A percentile compares a stretch with the other conserved stretches of the same genome.
Evolutionary conservation across 1,140 invertebrate species (phyloP).

Genomic region (Melipona quadrifasciata): DNA sequence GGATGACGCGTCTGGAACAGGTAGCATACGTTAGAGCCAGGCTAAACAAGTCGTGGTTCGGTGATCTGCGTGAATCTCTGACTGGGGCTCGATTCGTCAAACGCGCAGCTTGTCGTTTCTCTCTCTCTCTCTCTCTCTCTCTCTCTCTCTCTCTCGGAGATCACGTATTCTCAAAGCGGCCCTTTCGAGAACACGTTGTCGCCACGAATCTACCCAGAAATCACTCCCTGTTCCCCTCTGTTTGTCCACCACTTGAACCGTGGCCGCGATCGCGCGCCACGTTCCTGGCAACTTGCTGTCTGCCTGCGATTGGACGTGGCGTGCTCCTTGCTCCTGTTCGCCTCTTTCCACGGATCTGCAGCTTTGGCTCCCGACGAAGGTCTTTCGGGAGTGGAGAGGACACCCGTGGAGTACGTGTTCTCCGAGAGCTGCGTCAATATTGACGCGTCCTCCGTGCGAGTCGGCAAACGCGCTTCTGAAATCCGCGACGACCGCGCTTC

Average conservation of each 20-base stretch:
- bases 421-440: conserved; percentile 74
- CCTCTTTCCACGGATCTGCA: conserved; percentile 43
- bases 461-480: conserved; percentile 67
- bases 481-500: conserved; percentile 35
- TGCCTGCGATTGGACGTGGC: not conserved
- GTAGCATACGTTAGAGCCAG: not conserved
- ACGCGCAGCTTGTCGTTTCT: not conserved
- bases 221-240: conserved; percentile 47
- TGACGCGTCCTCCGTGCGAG: conserved; percentile 69
- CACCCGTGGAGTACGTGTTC: conserved; percentile 62
- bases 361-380: conserved; percentile 55
- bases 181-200: conserved; percentile 45
- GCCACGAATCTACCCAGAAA: conserved; percentile 30
- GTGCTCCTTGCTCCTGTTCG: not conserved
- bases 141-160: conserved; percentile 1
- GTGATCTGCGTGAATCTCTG: not conserved
- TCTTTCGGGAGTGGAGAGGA: conserved; percentile 64
- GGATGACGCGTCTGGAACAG: not conserved
- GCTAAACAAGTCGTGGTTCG: not conserved
- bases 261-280: conserved; percentile 42
- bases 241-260: conserved; percentile 75
- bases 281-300: conserved; percentile 27
- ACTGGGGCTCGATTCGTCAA: conserved; percentile 19
- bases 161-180: conserved; percentile 57
- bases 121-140: too few relatives aligned